A percentile compares a stretch with the other conserved stretches of the same genome.
Evolutionary conservation across 2,113 vertebrate genomes (phyloP).

Genomic region (Labeo catla): DNA sequence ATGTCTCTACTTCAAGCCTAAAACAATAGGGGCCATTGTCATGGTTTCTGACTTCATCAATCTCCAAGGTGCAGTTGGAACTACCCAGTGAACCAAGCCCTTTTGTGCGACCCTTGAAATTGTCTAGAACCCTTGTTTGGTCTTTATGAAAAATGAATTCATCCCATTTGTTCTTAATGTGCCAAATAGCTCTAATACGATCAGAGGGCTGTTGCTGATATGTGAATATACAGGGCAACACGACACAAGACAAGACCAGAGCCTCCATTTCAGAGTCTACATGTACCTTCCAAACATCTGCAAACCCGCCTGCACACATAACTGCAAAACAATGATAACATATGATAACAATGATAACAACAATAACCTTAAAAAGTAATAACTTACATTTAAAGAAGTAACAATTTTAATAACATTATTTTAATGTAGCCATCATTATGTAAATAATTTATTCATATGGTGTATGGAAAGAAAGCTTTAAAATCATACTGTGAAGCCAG

Average conservation of each 20-base stretch:
- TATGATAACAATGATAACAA: too few relatives aligned
- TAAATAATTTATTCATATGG: background rate
- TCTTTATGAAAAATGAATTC: slow-evolving; percentile 50
- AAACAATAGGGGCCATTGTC: slow-evolving; percentile 72
- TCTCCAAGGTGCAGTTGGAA: slow-evolving; percentile 69
- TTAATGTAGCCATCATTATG: too few relatives aligned
- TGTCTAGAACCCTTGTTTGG: rapidly evolving
- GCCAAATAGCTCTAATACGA: slow-evolving; percentile 64
- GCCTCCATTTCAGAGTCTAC: background rate
- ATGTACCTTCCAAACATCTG: slow-evolving; percentile 54
- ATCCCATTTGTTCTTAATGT: rapidly evolving
- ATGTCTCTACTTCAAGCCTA: slow-evolving; percentile 56
- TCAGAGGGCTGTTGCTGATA: slow-evolving; percentile 35
- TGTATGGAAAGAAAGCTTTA: background rate
- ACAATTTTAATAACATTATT: background rate
- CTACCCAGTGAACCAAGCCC: slow-evolving; percentile 59
- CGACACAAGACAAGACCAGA: slow-evolving; percentile 67
- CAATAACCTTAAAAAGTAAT: too few relatives aligned
- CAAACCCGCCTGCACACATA: background rate
- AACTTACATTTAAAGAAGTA: too few relatives aligned
- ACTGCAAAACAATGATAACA: slow-evolving; percentile 53
- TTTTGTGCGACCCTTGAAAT: slow-evolving; percentile 55
- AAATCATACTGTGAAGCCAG: slow-evolving; percentile 31
- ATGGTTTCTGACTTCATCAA: slow-evolving; percentile 46
- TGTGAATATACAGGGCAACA: slow-evolving; percentile 67